Evolutionary conservation across 2,888 invertebrate genomes (phyloP).

Genomic region (Agonopterix arenella): DNA sequence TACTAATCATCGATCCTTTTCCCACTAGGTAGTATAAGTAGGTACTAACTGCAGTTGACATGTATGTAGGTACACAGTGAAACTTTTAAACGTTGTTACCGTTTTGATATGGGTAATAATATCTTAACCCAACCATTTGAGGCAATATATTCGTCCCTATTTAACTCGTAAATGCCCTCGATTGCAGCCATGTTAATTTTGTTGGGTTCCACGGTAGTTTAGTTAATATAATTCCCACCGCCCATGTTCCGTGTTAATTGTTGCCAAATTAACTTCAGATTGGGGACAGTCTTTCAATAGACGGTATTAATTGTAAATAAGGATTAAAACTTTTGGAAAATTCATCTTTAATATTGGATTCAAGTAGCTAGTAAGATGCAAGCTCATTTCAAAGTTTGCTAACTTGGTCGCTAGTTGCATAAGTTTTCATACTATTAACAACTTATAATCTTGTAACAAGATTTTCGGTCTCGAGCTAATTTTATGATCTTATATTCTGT

Average conservation of each 20-base stretch:
- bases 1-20: too few relatives aligned
- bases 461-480: background rate
- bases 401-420: constrained; percentile 4
- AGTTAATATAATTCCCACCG: constrained; percentile 8
- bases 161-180: background rate
- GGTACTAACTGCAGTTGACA: too few relatives aligned
- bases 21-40: too few relatives aligned
- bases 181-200: constrained; percentile 3
- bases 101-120: too few relatives aligned
- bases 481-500: too few relatives aligned
- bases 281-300: constrained; percentile 10
- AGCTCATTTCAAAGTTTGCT: constrained; percentile 26
- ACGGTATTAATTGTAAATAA: too few relatives aligned
- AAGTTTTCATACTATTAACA: constrained; percentile 1
- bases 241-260: constrained; percentile 8
- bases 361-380: constrained; percentile 16
- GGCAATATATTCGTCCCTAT: too few relatives aligned
- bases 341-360: constrained; percentile 10
- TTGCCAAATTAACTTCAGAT: constrained; percentile 21
- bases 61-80: too few relatives aligned
- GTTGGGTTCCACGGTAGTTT: background rate
- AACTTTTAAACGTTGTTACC: too few relatives aligned
- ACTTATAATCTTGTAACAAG: constrained; percentile 4
- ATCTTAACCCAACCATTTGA: too few relatives aligned
- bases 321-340: too few relatives aligned